Evolutionary conservation across 2,797 vertebrate genomes (phyloP), one percentile per base, ranked within the genome.

Genomic region (Sparidentex hasta): DNA sequence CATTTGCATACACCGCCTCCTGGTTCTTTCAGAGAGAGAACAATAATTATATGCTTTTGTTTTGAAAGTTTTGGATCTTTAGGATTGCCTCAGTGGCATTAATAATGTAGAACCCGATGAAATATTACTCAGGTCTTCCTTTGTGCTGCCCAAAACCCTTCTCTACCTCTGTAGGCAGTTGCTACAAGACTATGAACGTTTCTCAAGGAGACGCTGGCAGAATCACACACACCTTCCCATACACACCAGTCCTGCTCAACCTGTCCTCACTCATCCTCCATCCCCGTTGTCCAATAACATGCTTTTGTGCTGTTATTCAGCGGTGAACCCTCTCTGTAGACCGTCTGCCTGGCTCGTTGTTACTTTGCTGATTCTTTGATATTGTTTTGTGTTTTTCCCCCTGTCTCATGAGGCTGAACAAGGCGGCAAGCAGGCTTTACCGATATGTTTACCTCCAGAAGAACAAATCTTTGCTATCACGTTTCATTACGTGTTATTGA

Each of bases 321-420:
- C 82, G 75, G 58, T 75, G 71, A 77, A 63, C 58, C 81, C 68
- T 82, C 68, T 82, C 74, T 66, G 57, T 59, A 16, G 77, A 75
- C 47, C 38, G 56, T 83, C 46, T 70, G 74, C 87, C 73, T 83
- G 86, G 81, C 78, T 85, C 82, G 62, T 84, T 81, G 74, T 90
- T 88, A 76, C 71, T 87, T 88, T 87, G 83, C 85, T 85, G 82
- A 56, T 89, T 84, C 65, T 88, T 80, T 86, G 58, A 78, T 85
- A 65, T 85, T 81, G 74, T 89, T 84, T 87, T 82, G 63, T 84
- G 75, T 58, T 54, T 47, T 21, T 27, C 16, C 13, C 59, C 59
- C n/a, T 9, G 0, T 61, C 61, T 64, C 21, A 2, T 73, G 84
- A 85, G 69, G 64, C 50, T 82, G 78, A 91, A 89, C 84, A 88